Conservation (phyloP, 1,140 invertebrate species). For the Drosophila ironensis region DNA sequence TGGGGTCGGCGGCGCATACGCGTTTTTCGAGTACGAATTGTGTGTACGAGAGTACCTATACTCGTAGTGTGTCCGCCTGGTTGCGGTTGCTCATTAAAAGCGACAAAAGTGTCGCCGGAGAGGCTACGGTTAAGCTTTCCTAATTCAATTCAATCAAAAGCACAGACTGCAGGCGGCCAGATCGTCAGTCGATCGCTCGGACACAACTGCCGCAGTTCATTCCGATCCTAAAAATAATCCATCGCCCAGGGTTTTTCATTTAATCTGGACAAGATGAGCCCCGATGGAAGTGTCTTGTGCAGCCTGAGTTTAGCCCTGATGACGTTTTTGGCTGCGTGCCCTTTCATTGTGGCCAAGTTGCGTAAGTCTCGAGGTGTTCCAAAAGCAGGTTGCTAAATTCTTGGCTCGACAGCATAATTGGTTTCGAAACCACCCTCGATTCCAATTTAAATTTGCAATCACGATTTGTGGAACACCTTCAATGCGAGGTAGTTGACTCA, state of each 20-base stretch:
- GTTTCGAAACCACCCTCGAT: no score
- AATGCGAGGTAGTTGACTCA: no score
- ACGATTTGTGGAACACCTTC: not conserved
- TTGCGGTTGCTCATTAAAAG: conserved; percentile 7
- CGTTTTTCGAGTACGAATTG: conserved; percentile 59
- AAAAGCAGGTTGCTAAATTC: not conserved
- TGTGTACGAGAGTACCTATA: no score
- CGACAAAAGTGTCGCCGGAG: conserved; percentile 27
- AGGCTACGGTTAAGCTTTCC: conserved; percentile 47
- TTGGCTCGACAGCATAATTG: not conserved
- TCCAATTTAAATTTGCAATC: no score
- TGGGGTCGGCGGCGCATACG: conserved; percentile 19
- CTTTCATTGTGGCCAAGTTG: conserved; percentile 48
- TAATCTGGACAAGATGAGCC: conserved; percentile 33
- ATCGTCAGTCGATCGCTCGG: conserved; percentile 65
- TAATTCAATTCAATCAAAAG: conserved; percentile 78
- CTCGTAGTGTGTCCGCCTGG: conserved; percentile 44
- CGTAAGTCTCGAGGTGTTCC: conserved; percentile 42
- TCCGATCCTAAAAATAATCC: not conserved
- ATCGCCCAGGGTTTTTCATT: not conserved
- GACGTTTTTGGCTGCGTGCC: conserved; percentile 30
- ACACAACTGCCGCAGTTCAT: conserved; percentile 56
- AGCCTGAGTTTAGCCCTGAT: conserved; percentile 7
- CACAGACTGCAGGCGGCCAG: conserved; percentile 21
- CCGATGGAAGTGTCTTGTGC: conserved; percentile 1